phyloP scores from a whole-genome alignment of 2,113 vertebrate species.

The Saguinus imperator region DNA sequence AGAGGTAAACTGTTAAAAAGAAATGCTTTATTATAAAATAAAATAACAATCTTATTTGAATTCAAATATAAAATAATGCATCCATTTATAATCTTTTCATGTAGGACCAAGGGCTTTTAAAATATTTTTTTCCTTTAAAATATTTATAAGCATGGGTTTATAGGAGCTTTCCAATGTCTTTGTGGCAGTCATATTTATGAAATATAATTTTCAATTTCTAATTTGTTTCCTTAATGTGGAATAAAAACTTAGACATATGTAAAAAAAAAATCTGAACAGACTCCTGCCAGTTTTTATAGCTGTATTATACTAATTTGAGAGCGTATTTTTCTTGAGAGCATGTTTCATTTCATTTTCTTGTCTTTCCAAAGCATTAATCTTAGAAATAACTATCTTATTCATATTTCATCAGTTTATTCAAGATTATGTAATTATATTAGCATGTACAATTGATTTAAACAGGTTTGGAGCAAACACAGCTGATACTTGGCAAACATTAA shows the following conservation, averaged over 20 bases:
- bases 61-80: neutral
- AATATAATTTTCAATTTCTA: neutral
- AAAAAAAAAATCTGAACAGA: neutral
- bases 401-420: constrained; percentile 8
- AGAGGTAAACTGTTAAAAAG: neutral
- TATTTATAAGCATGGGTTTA: neutral
- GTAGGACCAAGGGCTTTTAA: neutral
- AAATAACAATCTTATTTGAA: neutral
- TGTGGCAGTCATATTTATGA: neutral
- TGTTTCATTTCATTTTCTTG: constrained; percentile 4
- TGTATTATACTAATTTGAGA: neutral
- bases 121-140: neutral
- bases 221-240: neutral
- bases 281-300: neutral
- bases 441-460: neutral
- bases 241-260: neutral
- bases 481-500: constrained; percentile 56
- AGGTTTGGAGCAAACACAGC: constrained; percentile 34
- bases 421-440: constrained; percentile 22
- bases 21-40: neutral
- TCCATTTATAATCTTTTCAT: neutral
- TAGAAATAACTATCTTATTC: constrained; percentile 2
- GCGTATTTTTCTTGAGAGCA: neutral
- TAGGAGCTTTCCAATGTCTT: neutral
- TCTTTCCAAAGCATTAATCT: constrained; percentile 22